phyloP scores from a whole-genome alignment of 2,888 invertebrate species.

The Heliconius cydno region DNA sequence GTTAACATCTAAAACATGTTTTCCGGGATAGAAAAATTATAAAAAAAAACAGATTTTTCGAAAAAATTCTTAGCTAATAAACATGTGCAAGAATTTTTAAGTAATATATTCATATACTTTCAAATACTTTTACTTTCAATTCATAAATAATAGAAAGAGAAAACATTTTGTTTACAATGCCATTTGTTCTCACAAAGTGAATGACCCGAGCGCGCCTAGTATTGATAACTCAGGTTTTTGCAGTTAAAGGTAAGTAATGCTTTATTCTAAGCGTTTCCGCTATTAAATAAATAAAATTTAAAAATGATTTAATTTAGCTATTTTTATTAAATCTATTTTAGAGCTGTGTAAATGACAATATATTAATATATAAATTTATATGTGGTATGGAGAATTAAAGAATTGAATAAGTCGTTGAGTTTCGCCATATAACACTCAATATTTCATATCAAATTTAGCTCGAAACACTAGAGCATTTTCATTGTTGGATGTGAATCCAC shows the following conservation, averaged over 20 bases:
- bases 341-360: too few relatives aligned
- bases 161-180: slow-evolving; percentile 38
- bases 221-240: slow-evolving; percentile 21
- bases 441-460: not conserved
- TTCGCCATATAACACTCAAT: not conserved
- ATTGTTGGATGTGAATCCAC: not conserved
- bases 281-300: not conserved
- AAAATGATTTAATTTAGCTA: not conserved
- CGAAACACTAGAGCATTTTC: not conserved
- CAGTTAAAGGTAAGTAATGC: slow-evolving; percentile 9
- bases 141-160: slow-evolving; percentile 38
- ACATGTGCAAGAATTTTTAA: not conserved
- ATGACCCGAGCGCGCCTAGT: slow-evolving; percentile 29
- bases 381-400: too few relatives aligned
- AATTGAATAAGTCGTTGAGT: not conserved
- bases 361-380: too few relatives aligned
- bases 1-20: too few relatives aligned
- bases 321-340: too few relatives aligned
- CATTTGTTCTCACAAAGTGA: slow-evolving; percentile 40
- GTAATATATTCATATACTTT: slow-evolving; percentile 20
- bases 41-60: not conserved
- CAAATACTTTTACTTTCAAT: slow-evolving; percentile 40
- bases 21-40: not conserved
- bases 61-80: not conserved
- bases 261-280: not conserved